phyloP scores from a whole-genome alignment of 2,888 invertebrate species.

The Pachymerium ferrugineum region DNA sequence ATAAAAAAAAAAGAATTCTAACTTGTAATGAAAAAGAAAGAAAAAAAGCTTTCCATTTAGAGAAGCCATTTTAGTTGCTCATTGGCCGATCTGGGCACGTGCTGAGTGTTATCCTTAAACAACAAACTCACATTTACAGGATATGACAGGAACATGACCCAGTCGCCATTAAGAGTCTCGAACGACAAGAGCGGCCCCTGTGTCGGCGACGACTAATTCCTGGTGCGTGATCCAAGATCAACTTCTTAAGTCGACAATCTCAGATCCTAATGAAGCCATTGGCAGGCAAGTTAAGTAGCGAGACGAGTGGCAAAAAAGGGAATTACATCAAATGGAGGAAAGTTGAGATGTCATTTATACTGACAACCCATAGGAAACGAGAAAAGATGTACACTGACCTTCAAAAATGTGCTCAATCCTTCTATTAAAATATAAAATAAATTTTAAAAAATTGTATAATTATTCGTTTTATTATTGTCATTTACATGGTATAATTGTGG shows the following conservation, averaged over 20 bases:
- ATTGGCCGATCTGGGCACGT: constrained; percentile 4
- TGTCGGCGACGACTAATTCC: constrained; percentile 6
- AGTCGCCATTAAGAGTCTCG: constrained; percentile 13
- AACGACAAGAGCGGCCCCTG: neutral
- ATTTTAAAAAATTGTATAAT: too few relatives aligned
- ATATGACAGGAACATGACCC: constrained; percentile 9
- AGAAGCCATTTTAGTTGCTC: neutral
- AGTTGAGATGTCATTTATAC: constrained; percentile 13
- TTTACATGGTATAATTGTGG: too few relatives aligned
- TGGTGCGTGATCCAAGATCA: neutral
- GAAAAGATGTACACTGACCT: too few relatives aligned
- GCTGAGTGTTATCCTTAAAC: neutral
- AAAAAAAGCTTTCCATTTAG: neutral
- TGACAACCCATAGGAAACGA: neutral
- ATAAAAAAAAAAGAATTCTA: neutral
- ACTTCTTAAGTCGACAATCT: constrained; percentile 1
- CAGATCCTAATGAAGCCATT: constrained; percentile 9
- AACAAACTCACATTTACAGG: constrained; percentile 13
- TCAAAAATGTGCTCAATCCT: too few relatives aligned
- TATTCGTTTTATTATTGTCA: too few relatives aligned
- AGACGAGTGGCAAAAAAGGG: constrained; percentile 3
- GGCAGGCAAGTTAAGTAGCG: constrained; percentile 13
- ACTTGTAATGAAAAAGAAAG: neutral
- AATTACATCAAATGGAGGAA: constrained; percentile 13
- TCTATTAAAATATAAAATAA: too few relatives aligned